Conservation (phyloP, 2,888 invertebrate species). For the Sericinus montela region DNA sequence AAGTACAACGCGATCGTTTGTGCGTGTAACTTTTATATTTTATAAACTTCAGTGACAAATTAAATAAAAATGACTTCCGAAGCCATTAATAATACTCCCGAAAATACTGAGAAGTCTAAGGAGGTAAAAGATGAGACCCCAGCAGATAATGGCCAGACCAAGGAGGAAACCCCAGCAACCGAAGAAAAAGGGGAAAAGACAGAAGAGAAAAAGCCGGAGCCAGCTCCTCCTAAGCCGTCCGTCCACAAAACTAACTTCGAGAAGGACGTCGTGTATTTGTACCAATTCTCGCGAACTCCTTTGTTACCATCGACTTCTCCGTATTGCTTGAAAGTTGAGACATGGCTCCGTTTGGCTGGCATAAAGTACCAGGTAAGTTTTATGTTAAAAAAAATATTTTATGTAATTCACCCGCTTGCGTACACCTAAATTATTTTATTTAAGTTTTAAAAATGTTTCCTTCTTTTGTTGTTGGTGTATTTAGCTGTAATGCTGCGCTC, state of each 20-base stretch:
- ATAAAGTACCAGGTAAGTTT: constrained; percentile 94
- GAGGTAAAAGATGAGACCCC: constrained; percentile 76
- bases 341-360: constrained; percentile 94
- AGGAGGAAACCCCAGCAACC: constrained; percentile 61
- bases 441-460: constrained; percentile 9
- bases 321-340: constrained; percentile 97
- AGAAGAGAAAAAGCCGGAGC: constrained; percentile 80
- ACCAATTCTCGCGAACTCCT: constrained; percentile 95
- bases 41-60: constrained; percentile 4
- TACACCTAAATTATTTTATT: constrained; percentile 21
- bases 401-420: constrained; percentile 32
- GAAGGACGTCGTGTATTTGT: constrained; percentile 95
- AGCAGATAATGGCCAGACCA: constrained; percentile 67
- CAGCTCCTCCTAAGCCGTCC: constrained; percentile 85
- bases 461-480: constrained; percentile 15
- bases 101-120: constrained; percentile 81
- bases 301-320: constrained; percentile 94
- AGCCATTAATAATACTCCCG: constrained; percentile 84
- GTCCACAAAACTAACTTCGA: constrained; percentile 94
- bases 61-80: constrained; percentile 84
- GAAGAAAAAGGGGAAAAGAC: constrained; percentile 71
- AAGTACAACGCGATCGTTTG: neutral
- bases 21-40: neutral
- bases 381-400: constrained; percentile 1
- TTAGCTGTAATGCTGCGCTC: constrained; percentile 12